Percentiles rank a stretch among this genome's conserved stretches.
Evolutionary conservation across 2,113 vertebrate genomes (phyloP).

Genomic region (Conger conger): DNA sequence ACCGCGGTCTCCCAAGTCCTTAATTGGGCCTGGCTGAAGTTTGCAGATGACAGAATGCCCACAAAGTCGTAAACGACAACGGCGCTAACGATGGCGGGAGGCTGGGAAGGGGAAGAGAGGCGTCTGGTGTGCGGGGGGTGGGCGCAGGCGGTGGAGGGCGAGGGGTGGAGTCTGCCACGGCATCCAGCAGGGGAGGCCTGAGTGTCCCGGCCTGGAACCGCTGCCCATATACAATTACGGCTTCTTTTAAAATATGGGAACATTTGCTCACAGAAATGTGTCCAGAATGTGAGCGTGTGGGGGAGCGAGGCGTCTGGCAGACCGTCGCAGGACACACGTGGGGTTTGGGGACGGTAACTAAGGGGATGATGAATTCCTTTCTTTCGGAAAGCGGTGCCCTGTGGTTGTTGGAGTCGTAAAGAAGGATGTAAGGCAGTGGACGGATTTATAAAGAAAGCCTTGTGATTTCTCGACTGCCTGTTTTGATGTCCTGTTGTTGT

Average conservation of each 20-base stretch:
- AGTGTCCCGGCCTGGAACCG: neutral
- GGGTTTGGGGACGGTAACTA: neutral
- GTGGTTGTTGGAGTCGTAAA: neutral
- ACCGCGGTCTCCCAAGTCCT: neutral
- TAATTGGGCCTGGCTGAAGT: neutral
- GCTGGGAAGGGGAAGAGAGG: neutral
- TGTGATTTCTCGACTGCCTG: neutral
- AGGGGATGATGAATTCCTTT: neutral
- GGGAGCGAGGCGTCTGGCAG: neutral
- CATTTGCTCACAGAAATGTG: neutral
- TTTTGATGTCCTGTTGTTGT: neutral
- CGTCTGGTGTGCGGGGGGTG: neutral
- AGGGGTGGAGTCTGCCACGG: neutral
- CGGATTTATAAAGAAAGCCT: neutral
- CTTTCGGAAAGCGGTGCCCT: neutral
- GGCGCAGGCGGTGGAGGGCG: neutral
- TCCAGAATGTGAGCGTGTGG: neutral
- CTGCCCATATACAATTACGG: neutral
- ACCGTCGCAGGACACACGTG: neutral
- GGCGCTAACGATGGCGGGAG: neutral
- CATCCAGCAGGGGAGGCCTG: neutral
- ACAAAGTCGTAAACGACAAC: neutral
- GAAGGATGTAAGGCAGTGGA: neutral
- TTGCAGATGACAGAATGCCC: neutral
- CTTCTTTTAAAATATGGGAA: neutral